phyloP scores from a whole-genome alignment of 2,113 vertebrate genomes.

The Rattus rattus region DNA sequence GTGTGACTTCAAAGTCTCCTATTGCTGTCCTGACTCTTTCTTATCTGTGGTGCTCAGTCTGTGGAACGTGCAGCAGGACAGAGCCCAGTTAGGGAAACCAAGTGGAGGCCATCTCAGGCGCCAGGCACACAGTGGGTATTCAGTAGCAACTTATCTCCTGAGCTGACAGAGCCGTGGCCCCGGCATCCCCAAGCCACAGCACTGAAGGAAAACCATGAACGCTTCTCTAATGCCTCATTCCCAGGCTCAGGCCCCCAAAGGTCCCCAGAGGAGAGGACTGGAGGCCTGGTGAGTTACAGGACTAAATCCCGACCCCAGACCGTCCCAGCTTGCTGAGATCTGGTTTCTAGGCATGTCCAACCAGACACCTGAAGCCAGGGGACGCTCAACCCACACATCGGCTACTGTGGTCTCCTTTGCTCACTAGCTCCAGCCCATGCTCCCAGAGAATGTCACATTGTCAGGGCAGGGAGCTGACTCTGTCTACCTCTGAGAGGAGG shows the following conservation, averaged over 20 bases:
- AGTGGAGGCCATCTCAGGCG: neutral
- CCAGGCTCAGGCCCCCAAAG: neutral
- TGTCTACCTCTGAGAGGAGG: neutral
- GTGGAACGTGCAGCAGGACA: fast-evolving
- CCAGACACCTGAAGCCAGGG: neutral
- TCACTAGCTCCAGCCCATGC: neutral
- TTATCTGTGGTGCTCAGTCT: neutral
- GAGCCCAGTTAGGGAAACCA: fast-evolving
- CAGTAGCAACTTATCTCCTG: neutral
- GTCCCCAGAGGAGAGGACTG: too few relatives aligned
- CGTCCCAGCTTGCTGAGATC: fast-evolving
- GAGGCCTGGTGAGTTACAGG: too few relatives aligned
- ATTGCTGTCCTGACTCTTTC: neutral
- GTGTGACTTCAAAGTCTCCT: neutral
- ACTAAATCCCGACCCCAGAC: neutral
- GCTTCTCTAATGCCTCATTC: fast-evolving
- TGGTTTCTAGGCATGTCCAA: neutral
- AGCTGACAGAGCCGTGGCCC: neutral
- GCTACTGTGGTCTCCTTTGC: neutral
- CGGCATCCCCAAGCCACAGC: neutral
- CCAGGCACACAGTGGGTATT: neutral
- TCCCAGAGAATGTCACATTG: fast-evolving
- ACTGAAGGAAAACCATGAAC: neutral
- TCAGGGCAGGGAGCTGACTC: neutral
- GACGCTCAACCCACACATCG: neutral